A percentile compares a stretch with the other conserved stretches of the same genome.
These are phyloP conservation scores for Drosophila guanche DNA, from an alignment of 1,140 invertebrate species.

Conservation along the genomic window DNA sequence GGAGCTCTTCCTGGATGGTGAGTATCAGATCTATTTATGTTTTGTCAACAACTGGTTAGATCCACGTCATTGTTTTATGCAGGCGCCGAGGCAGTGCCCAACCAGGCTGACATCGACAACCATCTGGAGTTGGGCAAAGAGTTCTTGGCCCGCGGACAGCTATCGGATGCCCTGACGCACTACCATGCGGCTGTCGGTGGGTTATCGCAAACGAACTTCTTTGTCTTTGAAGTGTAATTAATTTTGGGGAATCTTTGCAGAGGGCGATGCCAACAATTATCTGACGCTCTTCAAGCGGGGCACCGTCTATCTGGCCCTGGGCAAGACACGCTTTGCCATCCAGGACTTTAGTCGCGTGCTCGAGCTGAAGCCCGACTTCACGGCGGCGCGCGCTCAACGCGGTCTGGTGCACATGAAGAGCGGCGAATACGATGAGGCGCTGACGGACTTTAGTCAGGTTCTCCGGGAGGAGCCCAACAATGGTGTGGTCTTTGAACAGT, in stretches of 20 bases:
- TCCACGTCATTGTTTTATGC: conserved; percentile 37
- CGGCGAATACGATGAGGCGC: conserved; percentile 92
- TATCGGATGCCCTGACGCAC: conserved; percentile 97
- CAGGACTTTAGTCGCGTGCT: conserved; percentile 96
- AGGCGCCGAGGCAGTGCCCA: conserved; percentile 86
- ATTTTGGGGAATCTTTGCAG: conserved; percentile 85
- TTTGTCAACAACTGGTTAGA: conserved; percentile 14
- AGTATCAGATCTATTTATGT: conserved; percentile 15
- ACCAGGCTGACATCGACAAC: conserved; percentile 92
- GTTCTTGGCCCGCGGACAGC: conserved; percentile 94
- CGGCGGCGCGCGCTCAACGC: conserved; percentile 93
- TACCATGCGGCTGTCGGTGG: conserved; percentile 98
- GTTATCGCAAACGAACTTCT: background rate
- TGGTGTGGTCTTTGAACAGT: conserved; percentile 88
- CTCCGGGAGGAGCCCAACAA: conserved; percentile 88
- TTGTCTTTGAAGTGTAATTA: background rate
- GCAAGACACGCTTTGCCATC: conserved; percentile 97
- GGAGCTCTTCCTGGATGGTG: conserved; percentile 81
- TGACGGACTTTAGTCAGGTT: conserved; percentile 92
- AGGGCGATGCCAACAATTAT: conserved; percentile 98
- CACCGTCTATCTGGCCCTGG: conserved; percentile 97
- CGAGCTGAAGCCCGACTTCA: conserved; percentile 97
- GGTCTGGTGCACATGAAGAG: conserved; percentile 95
- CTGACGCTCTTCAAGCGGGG: conserved; percentile 97
- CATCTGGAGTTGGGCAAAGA: conserved; percentile 97